phyloP scores from a whole-genome alignment of 2,888 invertebrate genomes.

The Zhuqinia jingwanae region DNA sequence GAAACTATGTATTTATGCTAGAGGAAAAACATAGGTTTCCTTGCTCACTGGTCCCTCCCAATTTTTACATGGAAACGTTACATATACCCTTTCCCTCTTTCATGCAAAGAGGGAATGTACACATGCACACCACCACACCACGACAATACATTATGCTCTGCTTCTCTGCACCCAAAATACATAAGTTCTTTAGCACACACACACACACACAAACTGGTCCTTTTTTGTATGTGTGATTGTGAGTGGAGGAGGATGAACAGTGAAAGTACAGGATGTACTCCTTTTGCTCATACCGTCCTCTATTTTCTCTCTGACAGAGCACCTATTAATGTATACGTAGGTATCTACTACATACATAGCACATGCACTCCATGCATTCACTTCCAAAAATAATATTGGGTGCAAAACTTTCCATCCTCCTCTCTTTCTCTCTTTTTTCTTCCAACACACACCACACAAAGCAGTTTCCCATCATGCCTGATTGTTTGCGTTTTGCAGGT shows the following conservation, averaged over 20 bases:
- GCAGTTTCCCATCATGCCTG: constrained; percentile 33
- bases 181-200: background rate
- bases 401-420: constrained; percentile 30
- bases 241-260: background rate
- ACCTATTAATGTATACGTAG: background rate
- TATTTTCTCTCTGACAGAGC: background rate
- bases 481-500: constrained; percentile 38
- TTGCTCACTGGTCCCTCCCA: constrained; percentile 46
- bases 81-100: background rate
- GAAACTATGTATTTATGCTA: constrained; percentile 10
- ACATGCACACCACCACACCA: background rate
- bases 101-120: background rate
- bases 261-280: background rate
- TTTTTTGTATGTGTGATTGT: background rate
- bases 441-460: no score
- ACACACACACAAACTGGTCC: background rate
- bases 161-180: no score
- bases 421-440: no score
- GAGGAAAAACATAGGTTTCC: constrained; percentile 48
- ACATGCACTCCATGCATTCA: background rate
- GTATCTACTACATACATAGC: background rate
- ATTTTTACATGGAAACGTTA: constrained; percentile 55
- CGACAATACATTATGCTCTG: no score
- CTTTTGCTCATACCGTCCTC: constrained; percentile 13
- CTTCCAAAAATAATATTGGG: no score